Evolutionary conservation across 1,140 invertebrate genomes (phyloP), one percentile per base, ranked within the genome.

Genomic region (Bombus cullumanus): DNA sequence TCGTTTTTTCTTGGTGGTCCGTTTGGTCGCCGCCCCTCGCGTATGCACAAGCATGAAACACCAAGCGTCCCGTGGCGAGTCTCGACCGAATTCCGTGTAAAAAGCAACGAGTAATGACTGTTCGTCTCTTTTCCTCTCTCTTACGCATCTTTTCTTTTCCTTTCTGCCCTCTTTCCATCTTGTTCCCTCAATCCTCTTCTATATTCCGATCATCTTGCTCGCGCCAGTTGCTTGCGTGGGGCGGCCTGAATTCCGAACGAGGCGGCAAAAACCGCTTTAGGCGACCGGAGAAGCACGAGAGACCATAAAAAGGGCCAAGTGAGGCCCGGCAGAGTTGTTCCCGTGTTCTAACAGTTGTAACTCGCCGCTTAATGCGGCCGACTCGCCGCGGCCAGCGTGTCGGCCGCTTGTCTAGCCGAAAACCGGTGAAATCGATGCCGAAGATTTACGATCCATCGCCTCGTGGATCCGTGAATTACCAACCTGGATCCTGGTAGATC

Each of bases 311-410:
- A 69, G 77, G 71, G 59, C 68, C 47, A 64, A 22, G 62, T 3
- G 18, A 71, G 62, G 12, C 71, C 74, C 68, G 66, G 76, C 83
- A 2, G 69, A 82, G 83, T 87, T 87, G 82, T 88, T 89, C 79
- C 69, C 86, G 86, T 88, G 90, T 91, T 91, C 81, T 88, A 89
- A 91, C 91, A 92, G 91, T 92, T 92, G 91, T 92, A 92, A 92
- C 88, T 83, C 87, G 83, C 75, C 72, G 75, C 76, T 88, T 89
- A 91, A 87, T 89, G 80, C 77, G 79, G 43, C 66, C 88, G 89
- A 83, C 83, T 73, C 74, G 77, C 76, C 88, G 86, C 74, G 77
- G 53, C 79, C 53, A 81, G 37, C 59, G 76, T 79, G 86, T 81
- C 91, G 87, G 86, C 88, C 90, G 62, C 82, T 66, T 71, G 74